A percentile compares a stretch with the other conserved stretches of the same genome.
Evolutionary conservation across 2,888 invertebrate genomes (phyloP).

Genomic region (Ochropacha duplaris): DNA sequence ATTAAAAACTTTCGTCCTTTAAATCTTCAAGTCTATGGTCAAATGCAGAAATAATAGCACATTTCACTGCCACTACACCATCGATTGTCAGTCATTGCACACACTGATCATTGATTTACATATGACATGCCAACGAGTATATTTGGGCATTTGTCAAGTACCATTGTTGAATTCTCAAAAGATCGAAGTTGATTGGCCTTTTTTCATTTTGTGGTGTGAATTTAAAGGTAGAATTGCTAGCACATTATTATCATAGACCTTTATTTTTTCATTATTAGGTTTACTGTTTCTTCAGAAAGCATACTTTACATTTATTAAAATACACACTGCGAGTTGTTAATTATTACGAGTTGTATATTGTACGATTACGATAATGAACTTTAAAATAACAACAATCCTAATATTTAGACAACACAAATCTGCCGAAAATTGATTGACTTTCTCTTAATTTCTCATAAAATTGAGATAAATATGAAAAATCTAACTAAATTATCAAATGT

Average conservation of each 20-base stretch:
- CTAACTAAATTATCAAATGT: too few species aligned
- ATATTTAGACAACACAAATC: too few species aligned
- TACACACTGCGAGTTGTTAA: too few species aligned
- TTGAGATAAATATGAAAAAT: too few species aligned
- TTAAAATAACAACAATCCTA: too few species aligned
- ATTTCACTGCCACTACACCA: neutral
- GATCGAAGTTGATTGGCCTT: neutral
- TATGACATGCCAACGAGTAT: neutral
- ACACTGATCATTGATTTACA: neutral
- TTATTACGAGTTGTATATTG: too few species aligned
- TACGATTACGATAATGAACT: too few species aligned
- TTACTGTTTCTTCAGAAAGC: too few species aligned
- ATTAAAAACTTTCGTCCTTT: neutral
- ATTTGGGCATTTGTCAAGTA: neutral
- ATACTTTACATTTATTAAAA: too few species aligned
- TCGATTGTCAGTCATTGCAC: neutral
- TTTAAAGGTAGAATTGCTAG: neutral
- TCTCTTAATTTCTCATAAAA: too few species aligned
- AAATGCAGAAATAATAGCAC: neutral
- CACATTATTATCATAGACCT: neutral
- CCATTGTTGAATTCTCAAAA: constrained; percentile 1
- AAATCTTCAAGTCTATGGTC: neutral
- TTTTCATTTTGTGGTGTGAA: neutral
- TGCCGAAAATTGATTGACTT: too few species aligned
- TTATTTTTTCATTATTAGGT: neutral